Base-by-base conservation (phyloP, 2,888 invertebrate species). In the Cryptus viduatorius region DNA sequence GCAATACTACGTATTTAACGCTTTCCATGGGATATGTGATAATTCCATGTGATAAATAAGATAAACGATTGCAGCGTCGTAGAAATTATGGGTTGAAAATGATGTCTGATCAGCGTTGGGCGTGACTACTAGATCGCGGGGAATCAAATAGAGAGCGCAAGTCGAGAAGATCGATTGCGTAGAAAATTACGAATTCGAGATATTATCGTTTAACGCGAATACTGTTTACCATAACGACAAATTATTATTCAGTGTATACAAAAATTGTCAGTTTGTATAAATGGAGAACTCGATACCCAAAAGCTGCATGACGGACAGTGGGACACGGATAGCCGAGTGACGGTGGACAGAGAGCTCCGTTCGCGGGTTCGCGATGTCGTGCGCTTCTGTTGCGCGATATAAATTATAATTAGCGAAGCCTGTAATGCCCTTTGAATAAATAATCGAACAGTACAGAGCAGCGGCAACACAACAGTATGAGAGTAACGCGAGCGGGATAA, bases 371-470 rank as follows among this genome's bases (percentile, higher is more conserved):
- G 89, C 89, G 90, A 90, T 89, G 90, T 89, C 89, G 89, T 89
- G 37, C 88, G 89, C 89, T 90, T 89, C 89, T 67, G 69, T 88
- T 37, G 37, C 37, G 91, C 89, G 90, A 91, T 91, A 92, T 92
- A 92, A 93, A 92, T 93, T 92, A 92, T 93, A 93, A 92, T 93
- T 92, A 92, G 91, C 87, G 86, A 87, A 88, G 90, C 90, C 90
- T 89, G 92, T 92, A 93, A 92, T 92, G 91, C 91, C 92, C 89
- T 90, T 89, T 92, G 92, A 93, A 93, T 92, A 92, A 92, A 90
- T 89, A 89, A 92, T 89, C 88, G 88, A 90, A 89, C 87, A 91
- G 90, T 89, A 88, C 90, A 88, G 90, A 37, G 37, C 37, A 37
- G 37, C 37, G 86, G 88, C 89, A 89, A 89, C 89, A 64, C 65